phyloP scores from a whole-genome alignment of 2,888 invertebrate genomes.

The Podotricha telesiphe region DNA sequence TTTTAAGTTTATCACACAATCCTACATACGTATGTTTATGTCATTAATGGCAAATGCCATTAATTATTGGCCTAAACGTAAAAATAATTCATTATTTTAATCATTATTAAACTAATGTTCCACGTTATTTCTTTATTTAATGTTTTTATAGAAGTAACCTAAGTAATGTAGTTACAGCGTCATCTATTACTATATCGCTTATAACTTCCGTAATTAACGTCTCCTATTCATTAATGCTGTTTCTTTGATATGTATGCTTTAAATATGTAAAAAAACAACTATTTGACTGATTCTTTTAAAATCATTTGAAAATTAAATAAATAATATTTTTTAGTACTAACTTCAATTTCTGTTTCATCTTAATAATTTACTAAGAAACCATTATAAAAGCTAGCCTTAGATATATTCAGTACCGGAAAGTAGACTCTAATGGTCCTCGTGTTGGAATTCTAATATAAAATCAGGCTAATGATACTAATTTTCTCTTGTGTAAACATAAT shows the following conservation, averaged over 20 bases:
- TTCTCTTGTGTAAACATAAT: constrained; percentile 24
- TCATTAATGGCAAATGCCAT: no score
- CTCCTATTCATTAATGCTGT: background rate
- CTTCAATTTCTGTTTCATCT: no score
- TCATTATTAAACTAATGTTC: background rate
- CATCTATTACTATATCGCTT: background rate
- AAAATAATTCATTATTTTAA: background rate
- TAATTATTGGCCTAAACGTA: background rate
- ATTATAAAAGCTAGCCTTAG: constrained; percentile 4
- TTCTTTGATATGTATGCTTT: background rate
- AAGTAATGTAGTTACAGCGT: background rate
- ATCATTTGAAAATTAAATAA: no score
- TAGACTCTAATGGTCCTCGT: background rate
- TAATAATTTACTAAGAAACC: background rate
- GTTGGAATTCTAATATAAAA: constrained; percentile 20
- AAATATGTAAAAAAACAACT: no score
- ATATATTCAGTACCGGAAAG: constrained; percentile 14
- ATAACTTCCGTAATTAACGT: constrained; percentile 3
- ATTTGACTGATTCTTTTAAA: no score
- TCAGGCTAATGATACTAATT: constrained; percentile 23
- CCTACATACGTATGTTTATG: no score
- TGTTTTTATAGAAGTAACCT: background rate
- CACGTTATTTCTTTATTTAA: background rate
- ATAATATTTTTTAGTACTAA: no score
- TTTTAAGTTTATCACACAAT: no score